Conservation (phyloP, 2,888 invertebrate genomes). For the Zeuzera pyrina region DNA sequence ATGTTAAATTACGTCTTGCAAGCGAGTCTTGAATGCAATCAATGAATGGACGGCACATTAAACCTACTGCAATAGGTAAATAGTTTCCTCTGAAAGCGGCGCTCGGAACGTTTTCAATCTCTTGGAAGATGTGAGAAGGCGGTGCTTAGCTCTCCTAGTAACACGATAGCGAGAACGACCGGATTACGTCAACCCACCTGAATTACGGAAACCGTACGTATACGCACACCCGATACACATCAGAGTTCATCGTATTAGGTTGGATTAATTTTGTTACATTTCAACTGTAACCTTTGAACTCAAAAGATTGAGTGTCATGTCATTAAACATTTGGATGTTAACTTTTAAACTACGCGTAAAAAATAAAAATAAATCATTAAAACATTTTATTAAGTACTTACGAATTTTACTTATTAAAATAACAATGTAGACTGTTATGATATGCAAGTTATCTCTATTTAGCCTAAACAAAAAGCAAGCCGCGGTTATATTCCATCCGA, state of each 20-base stretch:
- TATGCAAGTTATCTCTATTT: slow-evolving; percentile 19
- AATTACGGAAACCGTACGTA: slow-evolving; percentile 70
- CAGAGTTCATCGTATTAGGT: slow-evolving; percentile 52
- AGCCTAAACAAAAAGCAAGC: slow-evolving; percentile 36
- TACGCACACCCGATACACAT: slow-evolving; percentile 52
- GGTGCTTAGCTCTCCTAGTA: slow-evolving; percentile 43
- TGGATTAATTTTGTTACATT: slow-evolving; percentile 58
- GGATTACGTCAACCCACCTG: slow-evolving; percentile 61
- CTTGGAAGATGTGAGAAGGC: slow-evolving; percentile 39
- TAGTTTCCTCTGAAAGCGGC: too few species aligned
- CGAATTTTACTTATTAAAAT: too few species aligned
- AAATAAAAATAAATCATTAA: too few species aligned
- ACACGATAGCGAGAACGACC: slow-evolving; percentile 48
- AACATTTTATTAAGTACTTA: too few species aligned
- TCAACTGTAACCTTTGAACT: slow-evolving; percentile 42
- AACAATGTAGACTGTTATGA: slow-evolving; percentile 12
- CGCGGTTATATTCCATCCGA: slow-evolving; percentile 33
- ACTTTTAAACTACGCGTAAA: too few species aligned
- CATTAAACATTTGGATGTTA: too few species aligned
- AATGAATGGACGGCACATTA: too few species aligned
- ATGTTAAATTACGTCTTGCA: too few species aligned
- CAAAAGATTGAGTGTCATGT: slow-evolving; percentile 38
- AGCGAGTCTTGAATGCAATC: too few species aligned
- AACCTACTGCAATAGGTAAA: too few species aligned
- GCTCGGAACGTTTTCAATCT: too few species aligned